Conservation (phyloP, 2,797 vertebrate genomes). For the Fistularia tabacaria region DNA sequence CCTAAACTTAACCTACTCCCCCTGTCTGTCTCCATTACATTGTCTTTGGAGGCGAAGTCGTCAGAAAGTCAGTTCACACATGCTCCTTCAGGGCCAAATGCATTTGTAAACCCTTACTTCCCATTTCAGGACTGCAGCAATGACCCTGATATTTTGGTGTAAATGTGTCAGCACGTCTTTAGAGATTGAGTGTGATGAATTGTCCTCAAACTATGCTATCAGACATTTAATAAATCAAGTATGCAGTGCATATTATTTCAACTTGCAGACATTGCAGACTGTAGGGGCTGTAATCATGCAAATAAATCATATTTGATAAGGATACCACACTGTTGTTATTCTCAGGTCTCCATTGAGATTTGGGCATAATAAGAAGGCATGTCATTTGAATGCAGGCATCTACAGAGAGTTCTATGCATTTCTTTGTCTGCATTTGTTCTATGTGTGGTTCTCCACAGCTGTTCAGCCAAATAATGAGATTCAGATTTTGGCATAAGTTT, state of each 20-base stretch:
- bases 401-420: conserved; percentile 29
- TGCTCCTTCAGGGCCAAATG: conserved; percentile 62
- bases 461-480: conserved; percentile 35
- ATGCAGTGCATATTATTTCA: conserved; percentile 64
- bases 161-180: conserved; percentile 63
- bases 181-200: conserved; percentile 77
- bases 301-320: conserved; percentile 76
- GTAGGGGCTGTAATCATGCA: conserved; percentile 61
- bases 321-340: conserved; percentile 57
- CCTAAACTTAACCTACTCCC: conserved; percentile 4
- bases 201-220: conserved; percentile 64
- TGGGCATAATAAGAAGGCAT: conserved; percentile 45
- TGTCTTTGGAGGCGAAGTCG: conserved; percentile 39
- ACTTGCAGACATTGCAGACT: conserved; percentile 50
- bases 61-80: conserved; percentile 27
- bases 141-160: conserved; percentile 72
- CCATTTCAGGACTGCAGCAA: conserved; percentile 43
- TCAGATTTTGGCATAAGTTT: conserved; percentile 40
- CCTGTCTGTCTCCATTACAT: conserved; percentile 43
- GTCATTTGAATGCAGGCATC: conserved; percentile 49
- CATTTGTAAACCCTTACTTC: conserved; percentile 57
- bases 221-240: conserved; percentile 76
- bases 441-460: conserved; percentile 15
- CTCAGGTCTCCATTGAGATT: conserved; percentile 52
- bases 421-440: conserved; percentile 27